A percentile compares a stretch with the other conserved stretches of the same genome.
Conservation (phyloP, 2,797 vertebrate species). For the Tragelaphus eurycerus region DNA sequence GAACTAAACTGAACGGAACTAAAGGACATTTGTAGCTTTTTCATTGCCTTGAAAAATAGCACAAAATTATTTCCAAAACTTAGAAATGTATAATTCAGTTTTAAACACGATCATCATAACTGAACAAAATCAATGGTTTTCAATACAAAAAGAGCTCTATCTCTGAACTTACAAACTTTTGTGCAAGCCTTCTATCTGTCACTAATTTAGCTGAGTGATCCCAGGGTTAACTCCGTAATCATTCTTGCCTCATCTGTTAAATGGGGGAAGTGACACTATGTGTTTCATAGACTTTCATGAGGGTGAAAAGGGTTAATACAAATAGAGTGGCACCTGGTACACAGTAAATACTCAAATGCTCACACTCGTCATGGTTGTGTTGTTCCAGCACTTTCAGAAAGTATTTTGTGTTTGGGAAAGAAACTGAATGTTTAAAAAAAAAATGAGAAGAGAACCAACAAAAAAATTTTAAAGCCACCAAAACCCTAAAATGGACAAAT, state of each 20-base stretch:
- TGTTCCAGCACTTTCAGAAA: background rate
- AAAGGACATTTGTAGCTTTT: background rate
- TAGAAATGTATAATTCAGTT: background rate
- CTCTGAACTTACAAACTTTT: background rate
- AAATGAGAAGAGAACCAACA: background rate
- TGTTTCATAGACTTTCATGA: background rate
- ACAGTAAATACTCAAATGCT: rapidly evolving
- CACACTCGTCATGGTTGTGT: rapidly evolving
- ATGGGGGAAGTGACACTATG: rapidly evolving
- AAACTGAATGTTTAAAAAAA: background rate
- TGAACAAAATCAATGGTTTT: background rate
- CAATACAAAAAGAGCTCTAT: background rate
- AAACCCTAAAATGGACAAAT: background rate
- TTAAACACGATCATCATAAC: background rate
- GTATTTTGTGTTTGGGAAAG: background rate
- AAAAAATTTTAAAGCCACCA: background rate
- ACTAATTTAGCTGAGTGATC: background rate
- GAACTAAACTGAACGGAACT: too few relatives aligned
- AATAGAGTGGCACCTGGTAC: too few relatives aligned
- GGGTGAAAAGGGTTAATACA: background rate
- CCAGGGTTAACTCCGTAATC: background rate
- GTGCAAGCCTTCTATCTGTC: background rate
- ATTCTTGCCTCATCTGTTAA: background rate
- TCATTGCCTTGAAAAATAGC: background rate
- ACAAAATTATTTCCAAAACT: background rate